These are phyloP conservation scores for Bombyx huttoni DNA, from an alignment of 2,888 invertebrate species.

Conservation along the genomic window DNA sequence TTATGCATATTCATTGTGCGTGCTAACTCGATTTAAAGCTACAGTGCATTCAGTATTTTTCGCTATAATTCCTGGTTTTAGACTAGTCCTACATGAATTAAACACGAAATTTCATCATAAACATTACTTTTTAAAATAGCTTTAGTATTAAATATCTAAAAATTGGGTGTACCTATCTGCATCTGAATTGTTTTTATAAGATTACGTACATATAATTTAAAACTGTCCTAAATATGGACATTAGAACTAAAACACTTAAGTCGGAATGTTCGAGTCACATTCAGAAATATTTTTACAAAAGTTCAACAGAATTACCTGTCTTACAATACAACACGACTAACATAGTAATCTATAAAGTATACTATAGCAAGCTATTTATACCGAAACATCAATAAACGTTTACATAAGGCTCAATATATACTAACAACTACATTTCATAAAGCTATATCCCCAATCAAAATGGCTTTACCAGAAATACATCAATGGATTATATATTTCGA, in stretches of 20 bases:
- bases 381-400: conserved; percentile 33
- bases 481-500: conserved; percentile 7
- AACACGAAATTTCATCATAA: no score
- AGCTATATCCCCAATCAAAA: conserved; percentile 76
- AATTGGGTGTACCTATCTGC: no score
- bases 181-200: background rate
- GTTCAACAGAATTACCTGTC: conserved; percentile 11
- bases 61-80: no score
- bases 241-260: conserved; percentile 8
- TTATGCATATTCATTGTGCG: no score
- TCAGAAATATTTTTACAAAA: conserved; percentile 13
- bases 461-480: conserved; percentile 27
- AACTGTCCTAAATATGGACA: background rate
- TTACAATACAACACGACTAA: conserved; percentile 8
- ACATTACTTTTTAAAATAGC: no score
- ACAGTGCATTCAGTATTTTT: no score
- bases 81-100: no score
- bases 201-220: background rate
- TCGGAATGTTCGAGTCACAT: conserved; percentile 22
- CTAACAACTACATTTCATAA: conserved; percentile 71
- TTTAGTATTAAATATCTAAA: no score
- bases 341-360: conserved; percentile 7
- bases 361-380: conserved; percentile 31
- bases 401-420: conserved; percentile 45
- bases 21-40: no score